Evolutionary conservation across 2,113 vertebrate species (phyloP).

Genomic region (Mandrillus leucophaeus): DNA sequence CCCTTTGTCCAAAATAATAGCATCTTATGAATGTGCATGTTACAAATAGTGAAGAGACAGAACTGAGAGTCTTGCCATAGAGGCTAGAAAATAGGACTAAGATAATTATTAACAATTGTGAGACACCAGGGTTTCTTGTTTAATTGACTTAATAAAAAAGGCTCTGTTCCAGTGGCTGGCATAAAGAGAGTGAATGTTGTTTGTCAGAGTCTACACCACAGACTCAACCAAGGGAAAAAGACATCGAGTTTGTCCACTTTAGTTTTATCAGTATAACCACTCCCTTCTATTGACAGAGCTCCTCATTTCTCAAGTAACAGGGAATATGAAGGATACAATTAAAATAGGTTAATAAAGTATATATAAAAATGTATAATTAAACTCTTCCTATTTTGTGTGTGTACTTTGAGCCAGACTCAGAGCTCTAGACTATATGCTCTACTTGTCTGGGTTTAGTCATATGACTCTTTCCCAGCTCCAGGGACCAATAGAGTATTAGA

Average conservation of each 20-base stretch:
- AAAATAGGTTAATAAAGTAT: background rate
- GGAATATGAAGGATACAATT: background rate
- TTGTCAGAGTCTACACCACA: background rate
- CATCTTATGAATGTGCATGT: background rate
- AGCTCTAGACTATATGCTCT: rapidly evolving
- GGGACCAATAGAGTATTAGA: background rate
- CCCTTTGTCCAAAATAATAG: constrained; percentile 2
- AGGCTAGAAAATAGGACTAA: background rate
- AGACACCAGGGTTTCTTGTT: background rate
- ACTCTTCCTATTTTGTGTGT: background rate
- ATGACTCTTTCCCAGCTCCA: background rate
- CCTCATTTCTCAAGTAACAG: background rate
- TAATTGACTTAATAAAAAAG: background rate
- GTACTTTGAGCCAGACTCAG: background rate
- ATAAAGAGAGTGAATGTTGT: background rate
- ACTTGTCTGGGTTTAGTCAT: background rate
- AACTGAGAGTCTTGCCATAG: background rate
- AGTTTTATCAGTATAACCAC: background rate
- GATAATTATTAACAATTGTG: background rate
- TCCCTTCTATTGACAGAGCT: background rate
- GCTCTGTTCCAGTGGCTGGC: background rate
- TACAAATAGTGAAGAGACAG: background rate
- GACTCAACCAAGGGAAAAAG: background rate
- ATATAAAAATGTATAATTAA: background rate
- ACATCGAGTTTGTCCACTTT: background rate